Percentiles rank a stretch among this genome's conserved stretches.
Conservation (phyloP, 2,797 vertebrate genomes). For the Ctenopoma multispine region DNA sequence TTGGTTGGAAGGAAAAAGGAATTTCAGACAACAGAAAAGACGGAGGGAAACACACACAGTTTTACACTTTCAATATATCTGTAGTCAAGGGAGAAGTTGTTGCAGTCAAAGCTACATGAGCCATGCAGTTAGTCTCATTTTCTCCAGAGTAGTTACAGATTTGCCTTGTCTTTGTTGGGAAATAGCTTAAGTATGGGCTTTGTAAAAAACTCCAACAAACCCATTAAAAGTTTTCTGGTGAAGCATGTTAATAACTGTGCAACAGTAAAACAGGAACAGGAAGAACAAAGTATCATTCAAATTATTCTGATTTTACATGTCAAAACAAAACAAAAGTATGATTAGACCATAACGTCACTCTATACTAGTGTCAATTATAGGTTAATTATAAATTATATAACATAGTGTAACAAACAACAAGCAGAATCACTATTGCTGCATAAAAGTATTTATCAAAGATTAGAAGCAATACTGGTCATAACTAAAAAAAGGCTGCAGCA, state of each 20-base stretch:
- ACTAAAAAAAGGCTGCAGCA: background rate
- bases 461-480: background rate
- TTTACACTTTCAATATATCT: constrained; percentile 55
- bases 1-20: constrained; percentile 47
- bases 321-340: background rate
- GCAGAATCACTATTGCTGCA: background rate
- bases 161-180: constrained; percentile 42
- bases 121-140: constrained; percentile 53
- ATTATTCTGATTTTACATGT: background rate
- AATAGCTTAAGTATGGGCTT: constrained; percentile 32
- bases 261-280: no score
- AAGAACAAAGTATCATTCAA: background rate
- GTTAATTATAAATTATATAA: background rate
- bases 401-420: background rate
- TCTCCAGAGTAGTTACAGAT: constrained; percentile 36
- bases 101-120: constrained; percentile 59
- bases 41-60: constrained; percentile 23
- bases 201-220: constrained; percentile 33
- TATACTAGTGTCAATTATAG: no score
- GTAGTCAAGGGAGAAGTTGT: constrained; percentile 56
- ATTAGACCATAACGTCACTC: no score
- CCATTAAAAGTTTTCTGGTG: constrained; percentile 21
- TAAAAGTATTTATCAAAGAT: background rate
- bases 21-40: constrained; percentile 40
- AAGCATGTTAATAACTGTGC: background rate